Evolutionary conservation across 2,888 invertebrate genomes (phyloP), one percentile per base, ranked within the genome.

Genomic region (Meliscaeva auricollis): DNA sequence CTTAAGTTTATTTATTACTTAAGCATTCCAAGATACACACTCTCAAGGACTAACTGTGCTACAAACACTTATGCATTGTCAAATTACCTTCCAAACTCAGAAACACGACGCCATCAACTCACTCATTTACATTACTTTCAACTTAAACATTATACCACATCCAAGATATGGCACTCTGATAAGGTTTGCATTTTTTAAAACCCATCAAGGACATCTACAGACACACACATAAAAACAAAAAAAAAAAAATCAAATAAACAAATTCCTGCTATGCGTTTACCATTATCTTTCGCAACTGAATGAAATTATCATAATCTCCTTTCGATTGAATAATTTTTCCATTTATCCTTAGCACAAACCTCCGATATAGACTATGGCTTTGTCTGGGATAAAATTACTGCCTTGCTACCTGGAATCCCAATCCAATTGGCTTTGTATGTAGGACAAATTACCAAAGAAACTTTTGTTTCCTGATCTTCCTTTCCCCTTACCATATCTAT

Each of bases 311-410:
- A 66, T 66, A 66, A 66, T 66, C 66, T 50, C 50, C 35, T 50
- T 66, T 48, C 66, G 50, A 66, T 66, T 66, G 66, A 66, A 66
- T 66, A 66, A 66, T 66, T 66, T 66, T 66, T 66, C 66, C 66
- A 66, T 66, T 66, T 35, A 50, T 13, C n/a, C 58, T 38, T 1
- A 20, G 32, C 58, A 5, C 35, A 46, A 17, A 6, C 3, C 62
- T 17, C 1, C 26, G n/a, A n/a, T 26, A 32, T 26, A 32, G 11
- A 32, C 62, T n/a, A 17, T 17, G 6, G 17, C 44, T n/a, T 6
- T n/a, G 32, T 35, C 64, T 46, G 13, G 46, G 6, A 66, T 66
- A 35, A 15, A 20, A 58, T 6, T 20, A 9, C 13, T 15, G 50
- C 9, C n/a, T 15, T 15, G 20, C n/a, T 35, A 20, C 20, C 13